phyloP scores from a whole-genome alignment of 2,888 invertebrate genomes.

The Leptura quadrifasciata region DNA sequence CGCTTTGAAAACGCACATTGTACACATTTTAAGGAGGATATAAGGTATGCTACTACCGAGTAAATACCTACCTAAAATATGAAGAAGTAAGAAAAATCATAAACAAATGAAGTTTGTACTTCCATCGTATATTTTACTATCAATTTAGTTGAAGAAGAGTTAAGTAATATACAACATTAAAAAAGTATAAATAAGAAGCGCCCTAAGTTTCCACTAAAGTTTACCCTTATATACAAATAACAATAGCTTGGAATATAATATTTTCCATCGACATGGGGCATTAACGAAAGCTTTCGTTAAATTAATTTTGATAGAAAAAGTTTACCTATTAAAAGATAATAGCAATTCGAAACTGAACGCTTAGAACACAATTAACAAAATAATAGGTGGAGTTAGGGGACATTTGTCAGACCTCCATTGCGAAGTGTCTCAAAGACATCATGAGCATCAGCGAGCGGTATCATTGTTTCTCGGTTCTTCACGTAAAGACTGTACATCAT shows the following conservation, averaged over 20 bases:
- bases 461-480: slow-evolving; percentile 65
- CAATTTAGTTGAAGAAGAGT: too few relatives aligned
- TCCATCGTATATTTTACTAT: too few relatives aligned
- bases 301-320: slow-evolving; percentile 31
- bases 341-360: slow-evolving; percentile 28
- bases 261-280: neutral
- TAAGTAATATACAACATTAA: too few relatives aligned
- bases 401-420: slow-evolving; percentile 45
- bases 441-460: slow-evolving; percentile 52
- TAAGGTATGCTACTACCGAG: too few relatives aligned
- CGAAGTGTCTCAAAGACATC: slow-evolving; percentile 44
- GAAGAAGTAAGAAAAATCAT: too few relatives aligned
- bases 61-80: too few relatives aligned
- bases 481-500: slow-evolving; percentile 70
- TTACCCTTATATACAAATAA: neutral
- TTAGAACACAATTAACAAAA: slow-evolving; percentile 39
- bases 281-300: slow-evolving; percentile 4
- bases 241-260: neutral
- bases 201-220: neutral
- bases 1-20: too few relatives aligned
- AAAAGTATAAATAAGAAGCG: too few relatives aligned
- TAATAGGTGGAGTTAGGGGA: slow-evolving; percentile 52
- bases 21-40: too few relatives aligned
- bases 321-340: slow-evolving; percentile 37
- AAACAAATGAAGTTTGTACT: too few relatives aligned